Conservation (phyloP, 2,113 vertebrate genomes). For the Mohoua ochrocephala region DNA sequence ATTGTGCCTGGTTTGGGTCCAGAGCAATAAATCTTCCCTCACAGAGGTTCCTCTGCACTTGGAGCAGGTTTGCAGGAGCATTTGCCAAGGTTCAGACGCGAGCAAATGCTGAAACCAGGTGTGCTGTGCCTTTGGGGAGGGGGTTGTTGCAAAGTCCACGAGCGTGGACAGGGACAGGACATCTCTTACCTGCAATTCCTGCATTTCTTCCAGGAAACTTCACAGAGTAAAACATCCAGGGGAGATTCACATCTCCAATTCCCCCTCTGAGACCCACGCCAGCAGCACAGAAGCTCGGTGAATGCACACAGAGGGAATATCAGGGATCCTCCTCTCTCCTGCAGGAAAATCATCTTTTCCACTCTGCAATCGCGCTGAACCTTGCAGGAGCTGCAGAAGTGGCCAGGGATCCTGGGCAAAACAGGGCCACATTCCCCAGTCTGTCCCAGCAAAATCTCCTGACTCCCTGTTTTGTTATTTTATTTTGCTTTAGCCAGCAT, state of each 20-base stretch:
- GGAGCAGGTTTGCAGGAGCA: not conserved
- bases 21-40: not conserved
- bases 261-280: not conserved
- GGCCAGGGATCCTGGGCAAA: not conserved
- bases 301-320: not conserved
- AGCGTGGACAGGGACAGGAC: not conserved
- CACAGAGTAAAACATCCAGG: not conserved
- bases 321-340: not conserved
- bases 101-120: not conserved
- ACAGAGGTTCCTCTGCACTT: not conserved
- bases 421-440: rapidly evolving
- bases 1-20: not conserved
- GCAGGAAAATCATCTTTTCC: not conserved
- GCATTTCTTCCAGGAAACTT: not conserved
- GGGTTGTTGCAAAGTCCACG: not conserved
- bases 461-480: not conserved
- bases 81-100: not conserved
- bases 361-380: not conserved
- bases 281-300: not conserved
- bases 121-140: not conserved
- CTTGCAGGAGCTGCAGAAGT: not conserved
- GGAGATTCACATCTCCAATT: not conserved
- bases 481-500: not conserved
- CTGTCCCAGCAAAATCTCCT: not conserved
- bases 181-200: not conserved